Percentiles rank a stretch among this genome's conserved stretches.
phyloP scores from a whole-genome alignment of 2,797 vertebrate species.

The Urosaurus nigricauda region DNA sequence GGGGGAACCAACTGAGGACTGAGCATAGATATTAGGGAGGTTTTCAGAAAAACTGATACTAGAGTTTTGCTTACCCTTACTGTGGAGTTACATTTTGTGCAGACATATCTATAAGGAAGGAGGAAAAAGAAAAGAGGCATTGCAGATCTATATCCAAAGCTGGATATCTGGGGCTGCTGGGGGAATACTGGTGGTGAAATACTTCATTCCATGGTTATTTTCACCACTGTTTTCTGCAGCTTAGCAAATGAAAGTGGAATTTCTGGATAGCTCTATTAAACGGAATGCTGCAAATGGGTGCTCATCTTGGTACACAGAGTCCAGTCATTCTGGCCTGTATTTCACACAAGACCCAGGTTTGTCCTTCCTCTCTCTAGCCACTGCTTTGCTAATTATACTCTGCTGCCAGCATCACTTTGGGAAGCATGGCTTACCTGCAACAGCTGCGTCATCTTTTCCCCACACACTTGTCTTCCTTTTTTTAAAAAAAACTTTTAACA shows the following conservation, averaged over 20 bases:
- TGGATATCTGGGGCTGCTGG: background rate
- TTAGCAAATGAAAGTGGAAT: background rate
- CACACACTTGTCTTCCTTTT: background rate
- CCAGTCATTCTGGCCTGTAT: background rate
- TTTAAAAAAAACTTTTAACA: too few species aligned
- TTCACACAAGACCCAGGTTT: background rate
- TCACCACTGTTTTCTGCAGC: background rate
- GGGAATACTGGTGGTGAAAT: background rate
- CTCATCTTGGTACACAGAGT: background rate
- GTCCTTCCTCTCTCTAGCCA: background rate
- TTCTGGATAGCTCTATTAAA: background rate
- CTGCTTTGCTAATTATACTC: background rate
- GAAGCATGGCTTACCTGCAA: background rate
- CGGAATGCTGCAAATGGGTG: background rate
- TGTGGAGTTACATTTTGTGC: background rate
- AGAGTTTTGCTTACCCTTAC: background rate
- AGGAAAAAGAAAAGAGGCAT: background rate
- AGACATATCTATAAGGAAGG: background rate
- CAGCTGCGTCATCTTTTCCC: background rate
- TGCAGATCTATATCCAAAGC: background rate
- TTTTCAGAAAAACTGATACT: constrained; percentile 4
- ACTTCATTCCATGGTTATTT: constrained; percentile 6
- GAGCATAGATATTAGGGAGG: constrained; percentile 24
- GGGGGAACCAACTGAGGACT: background rate
- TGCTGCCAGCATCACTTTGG: background rate